Percentiles rank a stretch among this genome's conserved stretches.
These are phyloP conservation scores for Mola mola DNA, from an alignment of 2,113 vertebrate species.

Conservation along the genomic window DNA sequence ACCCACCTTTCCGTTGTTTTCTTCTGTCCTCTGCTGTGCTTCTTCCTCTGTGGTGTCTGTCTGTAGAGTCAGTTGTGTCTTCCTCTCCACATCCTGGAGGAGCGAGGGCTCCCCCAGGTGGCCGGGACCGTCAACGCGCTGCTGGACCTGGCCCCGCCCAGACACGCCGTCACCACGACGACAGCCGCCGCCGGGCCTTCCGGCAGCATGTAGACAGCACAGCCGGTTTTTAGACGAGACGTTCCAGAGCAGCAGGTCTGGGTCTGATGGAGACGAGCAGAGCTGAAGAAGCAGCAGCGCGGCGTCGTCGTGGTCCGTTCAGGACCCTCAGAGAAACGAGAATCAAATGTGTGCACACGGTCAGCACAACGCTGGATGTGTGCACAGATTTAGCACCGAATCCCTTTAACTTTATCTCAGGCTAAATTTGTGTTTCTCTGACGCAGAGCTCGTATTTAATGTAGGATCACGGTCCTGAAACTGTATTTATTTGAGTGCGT, in stretches of 20 bases:
- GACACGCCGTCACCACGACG: conserved; percentile 66
- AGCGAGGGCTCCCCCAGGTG: conserved; percentile 93
- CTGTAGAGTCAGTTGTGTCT: conserved; percentile 94
- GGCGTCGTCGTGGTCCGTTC: no score
- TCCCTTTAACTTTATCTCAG: no score
- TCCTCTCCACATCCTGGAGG: conserved; percentile 98
- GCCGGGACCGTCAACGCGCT: conserved; percentile 91
- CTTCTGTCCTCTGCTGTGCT: conserved; percentile 10
- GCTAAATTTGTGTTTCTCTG: no score
- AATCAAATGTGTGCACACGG: no score
- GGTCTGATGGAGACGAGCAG: conserved; percentile 32
- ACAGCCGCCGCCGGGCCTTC: conserved; percentile 70
- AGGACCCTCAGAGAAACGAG: no score
- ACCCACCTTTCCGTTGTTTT: conserved; percentile 73
- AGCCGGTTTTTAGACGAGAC: background rate
- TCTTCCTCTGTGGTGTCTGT: conserved; percentile 47
- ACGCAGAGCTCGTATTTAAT: no score
- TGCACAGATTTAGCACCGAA: no score
- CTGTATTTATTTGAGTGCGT: background rate
- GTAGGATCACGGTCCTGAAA: background rate
- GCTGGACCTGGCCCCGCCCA: conserved; percentile 91
- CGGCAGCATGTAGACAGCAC: conserved; percentile 64
- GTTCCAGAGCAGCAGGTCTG: background rate
- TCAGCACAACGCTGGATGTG: no score
- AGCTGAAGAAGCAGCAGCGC: no score